These are phyloP conservation scores for Lates japonicus DNA, from an alignment of 2,797 vertebrate genomes.

Conservation along the genomic window DNA sequence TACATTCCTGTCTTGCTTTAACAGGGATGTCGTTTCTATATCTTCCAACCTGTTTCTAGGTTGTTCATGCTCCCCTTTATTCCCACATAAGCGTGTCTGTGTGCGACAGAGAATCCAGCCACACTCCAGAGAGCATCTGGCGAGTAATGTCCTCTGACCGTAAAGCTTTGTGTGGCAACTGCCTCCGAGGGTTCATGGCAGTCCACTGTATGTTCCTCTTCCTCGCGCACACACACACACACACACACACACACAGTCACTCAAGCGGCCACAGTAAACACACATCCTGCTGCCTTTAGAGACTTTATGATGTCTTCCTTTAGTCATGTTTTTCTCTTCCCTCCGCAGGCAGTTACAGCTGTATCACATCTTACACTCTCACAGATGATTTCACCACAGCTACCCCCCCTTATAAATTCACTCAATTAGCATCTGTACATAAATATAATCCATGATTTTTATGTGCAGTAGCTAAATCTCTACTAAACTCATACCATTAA, in stretches of 20 bases:
- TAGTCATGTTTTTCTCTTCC: not conserved
- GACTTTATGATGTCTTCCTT: not conserved
- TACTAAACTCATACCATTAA: too few species aligned
- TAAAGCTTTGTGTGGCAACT: constrained; percentile 56
- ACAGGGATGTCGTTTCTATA: not conserved
- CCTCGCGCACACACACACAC: not conserved
- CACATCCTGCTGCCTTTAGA: constrained; percentile 27
- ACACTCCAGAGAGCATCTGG: constrained; percentile 56
- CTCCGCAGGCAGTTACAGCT: not conserved
- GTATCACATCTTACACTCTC: not conserved
- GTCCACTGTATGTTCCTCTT: constrained; percentile 10
- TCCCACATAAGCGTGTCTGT: not conserved
- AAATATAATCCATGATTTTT: not conserved
- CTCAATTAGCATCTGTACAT: not conserved
- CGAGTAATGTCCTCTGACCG: constrained; percentile 58
- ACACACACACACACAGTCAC: constrained; percentile 6
- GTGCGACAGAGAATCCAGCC: constrained; percentile 4
- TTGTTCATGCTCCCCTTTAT: not conserved
- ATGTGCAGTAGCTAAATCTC: not conserved
- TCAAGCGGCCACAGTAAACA: constrained; percentile 18
- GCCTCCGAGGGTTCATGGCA: constrained; percentile 36
- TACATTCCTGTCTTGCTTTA: not conserved
- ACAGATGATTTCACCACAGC: not conserved
- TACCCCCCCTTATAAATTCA: not conserved
- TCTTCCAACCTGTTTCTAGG: not conserved